Conservation (phyloP, 2,797 vertebrate genomes). For the Oryzias dopingdopingensis region DNA sequence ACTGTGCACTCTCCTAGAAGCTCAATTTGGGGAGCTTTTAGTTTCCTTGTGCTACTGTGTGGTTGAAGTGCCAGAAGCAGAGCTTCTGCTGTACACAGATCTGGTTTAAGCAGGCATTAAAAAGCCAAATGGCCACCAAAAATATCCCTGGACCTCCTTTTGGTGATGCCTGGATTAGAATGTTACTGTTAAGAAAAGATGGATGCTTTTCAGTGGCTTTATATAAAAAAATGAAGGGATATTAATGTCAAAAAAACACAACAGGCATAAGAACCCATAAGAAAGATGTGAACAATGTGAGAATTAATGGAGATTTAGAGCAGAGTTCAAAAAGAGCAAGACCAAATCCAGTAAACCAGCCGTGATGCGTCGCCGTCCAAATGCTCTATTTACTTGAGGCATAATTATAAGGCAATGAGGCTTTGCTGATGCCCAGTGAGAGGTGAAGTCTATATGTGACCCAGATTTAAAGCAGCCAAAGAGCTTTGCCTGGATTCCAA, state of each 20-base stretch:
- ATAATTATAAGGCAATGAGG: constrained; percentile 67
- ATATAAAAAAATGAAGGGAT: background rate
- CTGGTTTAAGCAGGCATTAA: constrained; percentile 46
- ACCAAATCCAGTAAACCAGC: constrained; percentile 62
- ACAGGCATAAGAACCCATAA: constrained; percentile 55
- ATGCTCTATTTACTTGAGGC: constrained; percentile 70
- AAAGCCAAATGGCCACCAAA: constrained; percentile 53
- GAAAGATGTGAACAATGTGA: constrained; percentile 60
- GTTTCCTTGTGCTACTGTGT: constrained; percentile 36
- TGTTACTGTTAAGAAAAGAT: constrained; percentile 36
- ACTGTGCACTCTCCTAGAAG: constrained; percentile 31
- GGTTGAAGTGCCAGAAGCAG: constrained; percentile 35
- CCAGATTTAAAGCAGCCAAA: constrained; percentile 70
- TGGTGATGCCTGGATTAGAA: constrained; percentile 28
- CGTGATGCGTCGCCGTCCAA: constrained; percentile 59
- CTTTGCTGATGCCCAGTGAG: constrained; percentile 56
- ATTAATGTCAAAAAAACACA: constrained; percentile 42
- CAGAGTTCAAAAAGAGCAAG: constrained; percentile 64
- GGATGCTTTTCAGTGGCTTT: constrained; percentile 49
- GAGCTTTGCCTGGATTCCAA: constrained; percentile 62
- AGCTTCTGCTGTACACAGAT: constrained; percentile 39
- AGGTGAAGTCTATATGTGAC: constrained; percentile 74
- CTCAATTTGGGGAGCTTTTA: constrained; percentile 13
- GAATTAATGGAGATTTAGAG: constrained; percentile 66
- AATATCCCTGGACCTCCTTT: constrained; percentile 47